phyloP scores from a whole-genome alignment of 2,888 invertebrate genomes.

The Dryadula phaetusa region DNA sequence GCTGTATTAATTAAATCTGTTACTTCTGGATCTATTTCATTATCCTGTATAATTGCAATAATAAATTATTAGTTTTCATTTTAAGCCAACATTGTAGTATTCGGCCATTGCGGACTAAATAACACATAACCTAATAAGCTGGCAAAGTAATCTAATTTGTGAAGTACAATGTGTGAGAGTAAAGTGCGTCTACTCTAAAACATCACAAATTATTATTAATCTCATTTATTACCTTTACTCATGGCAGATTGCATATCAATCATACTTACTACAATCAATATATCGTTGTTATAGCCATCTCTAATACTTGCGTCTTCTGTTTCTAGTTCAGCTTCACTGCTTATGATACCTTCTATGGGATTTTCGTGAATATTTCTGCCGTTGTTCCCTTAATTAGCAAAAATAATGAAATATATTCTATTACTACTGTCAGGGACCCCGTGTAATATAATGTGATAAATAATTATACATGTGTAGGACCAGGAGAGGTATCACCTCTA shows the following conservation, averaged over 20 bases:
- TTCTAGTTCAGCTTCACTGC: conserved; percentile 77
- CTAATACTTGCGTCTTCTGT: conserved; percentile 80
- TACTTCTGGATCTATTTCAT: conserved; percentile 86
- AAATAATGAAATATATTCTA: conserved; percentile 81
- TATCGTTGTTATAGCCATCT: conserved; percentile 70
- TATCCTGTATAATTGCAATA: conserved; percentile 60
- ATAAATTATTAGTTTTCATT: background rate
- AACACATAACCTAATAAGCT: conserved; percentile 75
- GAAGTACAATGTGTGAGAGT: conserved; percentile 65
- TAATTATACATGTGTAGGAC: conserved; percentile 72
- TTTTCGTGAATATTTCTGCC: conserved; percentile 77
- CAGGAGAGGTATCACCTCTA: conserved; percentile 76
- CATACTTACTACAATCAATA: conserved; percentile 76
- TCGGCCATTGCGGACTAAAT: conserved; percentile 65
- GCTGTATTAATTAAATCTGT: conserved; percentile 87
- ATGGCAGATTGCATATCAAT: conserved; percentile 59
- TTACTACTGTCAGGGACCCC: conserved; percentile 75
- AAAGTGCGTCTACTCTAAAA: conserved; percentile 76
- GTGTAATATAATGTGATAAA: conserved; percentile 58
- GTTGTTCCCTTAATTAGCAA: conserved; percentile 82
- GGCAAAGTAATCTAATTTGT: conserved; percentile 79
- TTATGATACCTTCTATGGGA: conserved; percentile 80
- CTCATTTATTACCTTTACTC: conserved; percentile 74
- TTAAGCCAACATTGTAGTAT: conserved; percentile 35
- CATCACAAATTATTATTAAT: conserved; percentile 76